A percentile compares a stretch with the other conserved stretches of the same genome.
Conservation (phyloP, 2,888 invertebrate genomes). For the Tetanocera ferruginea region DNA sequence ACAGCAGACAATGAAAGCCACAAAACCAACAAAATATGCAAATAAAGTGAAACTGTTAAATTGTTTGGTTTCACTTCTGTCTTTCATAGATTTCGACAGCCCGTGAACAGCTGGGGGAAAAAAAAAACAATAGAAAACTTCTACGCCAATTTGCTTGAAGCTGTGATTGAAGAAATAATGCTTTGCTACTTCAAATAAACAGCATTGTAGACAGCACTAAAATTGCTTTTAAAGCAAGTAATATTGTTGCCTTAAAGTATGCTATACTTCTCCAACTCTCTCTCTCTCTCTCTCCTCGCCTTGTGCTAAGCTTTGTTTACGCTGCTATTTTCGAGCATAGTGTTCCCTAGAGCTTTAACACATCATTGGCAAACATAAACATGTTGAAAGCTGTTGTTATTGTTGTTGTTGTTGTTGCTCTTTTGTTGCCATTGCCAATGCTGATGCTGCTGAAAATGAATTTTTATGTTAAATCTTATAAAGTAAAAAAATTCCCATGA, state of each 20-base stretch:
- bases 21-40: not conserved
- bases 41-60: not conserved
- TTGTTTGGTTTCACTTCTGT: not conserved
- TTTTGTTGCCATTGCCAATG: not conserved
- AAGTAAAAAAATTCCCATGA: constrained; percentile 50
- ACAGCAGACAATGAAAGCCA: not conserved
- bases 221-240: constrained; percentile 18
- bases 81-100: too few relatives aligned
- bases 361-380: constrained; percentile 30
- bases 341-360: constrained; percentile 38
- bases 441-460: constrained; percentile 46
- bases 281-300: not conserved
- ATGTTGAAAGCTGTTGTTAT: constrained; percentile 34
- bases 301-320: constrained; percentile 1
- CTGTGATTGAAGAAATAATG: not conserved
- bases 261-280: not conserved
- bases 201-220: not conserved
- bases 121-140: too few relatives aligned
- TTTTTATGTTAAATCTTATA: constrained; percentile 52
- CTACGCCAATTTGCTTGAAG: too few relatives aligned
- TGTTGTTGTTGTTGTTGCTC: constrained; percentile 25
- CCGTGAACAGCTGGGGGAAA: too few relatives aligned
- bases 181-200: not conserved
- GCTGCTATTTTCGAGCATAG: constrained; percentile 3
- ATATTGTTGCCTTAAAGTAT: constrained; percentile 23